A percentile compares a stretch with the other conserved stretches of the same genome.
These are phyloP conservation scores for Junco hyemalis DNA, from an alignment of 2,113 vertebrate species.

Conservation along the genomic window DNA sequence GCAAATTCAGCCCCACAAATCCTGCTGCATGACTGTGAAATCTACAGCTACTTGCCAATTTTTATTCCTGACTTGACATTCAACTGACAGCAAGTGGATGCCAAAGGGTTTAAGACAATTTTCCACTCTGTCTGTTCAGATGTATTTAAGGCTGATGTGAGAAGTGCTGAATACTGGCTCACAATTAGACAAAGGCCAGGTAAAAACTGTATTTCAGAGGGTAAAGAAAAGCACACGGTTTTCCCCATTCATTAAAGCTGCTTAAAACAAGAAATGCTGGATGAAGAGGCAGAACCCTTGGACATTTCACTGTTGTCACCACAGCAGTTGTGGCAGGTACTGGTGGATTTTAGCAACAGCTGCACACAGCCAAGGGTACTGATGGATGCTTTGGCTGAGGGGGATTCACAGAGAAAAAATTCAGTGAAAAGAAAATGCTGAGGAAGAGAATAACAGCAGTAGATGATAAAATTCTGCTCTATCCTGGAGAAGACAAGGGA, in stretches of 20 bases:
- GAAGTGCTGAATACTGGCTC: neutral
- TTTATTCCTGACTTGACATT: conserved; percentile 49
- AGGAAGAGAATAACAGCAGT: neutral
- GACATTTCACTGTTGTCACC: neutral
- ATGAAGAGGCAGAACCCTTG: neutral
- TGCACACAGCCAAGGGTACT: neutral
- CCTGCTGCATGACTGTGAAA: conserved; percentile 36
- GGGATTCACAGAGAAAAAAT: neutral
- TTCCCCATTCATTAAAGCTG: neutral
- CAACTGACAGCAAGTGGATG: conserved; percentile 55
- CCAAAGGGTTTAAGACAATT: conserved; percentile 60
- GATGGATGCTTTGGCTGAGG: neutral
- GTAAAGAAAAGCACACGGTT: neutral
- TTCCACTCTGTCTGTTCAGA: conserved; percentile 49
- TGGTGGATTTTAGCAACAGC: rapidly evolving
- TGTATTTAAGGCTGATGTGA: conserved; percentile 14
- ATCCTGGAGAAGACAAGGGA: neutral
- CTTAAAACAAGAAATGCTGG: neutral
- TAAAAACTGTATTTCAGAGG: neutral
- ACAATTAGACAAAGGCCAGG: neutral
- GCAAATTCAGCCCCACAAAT: conserved; percentile 54
- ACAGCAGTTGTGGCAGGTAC: neutral
- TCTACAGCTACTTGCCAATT: conserved; percentile 53
- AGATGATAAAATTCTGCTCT: neutral
- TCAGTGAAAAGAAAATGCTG: neutral